Percentiles rank a stretch among this genome's conserved stretches.
Conservation (phyloP, 1,140 invertebrate species). For the Chlorops oryzae region DNA sequence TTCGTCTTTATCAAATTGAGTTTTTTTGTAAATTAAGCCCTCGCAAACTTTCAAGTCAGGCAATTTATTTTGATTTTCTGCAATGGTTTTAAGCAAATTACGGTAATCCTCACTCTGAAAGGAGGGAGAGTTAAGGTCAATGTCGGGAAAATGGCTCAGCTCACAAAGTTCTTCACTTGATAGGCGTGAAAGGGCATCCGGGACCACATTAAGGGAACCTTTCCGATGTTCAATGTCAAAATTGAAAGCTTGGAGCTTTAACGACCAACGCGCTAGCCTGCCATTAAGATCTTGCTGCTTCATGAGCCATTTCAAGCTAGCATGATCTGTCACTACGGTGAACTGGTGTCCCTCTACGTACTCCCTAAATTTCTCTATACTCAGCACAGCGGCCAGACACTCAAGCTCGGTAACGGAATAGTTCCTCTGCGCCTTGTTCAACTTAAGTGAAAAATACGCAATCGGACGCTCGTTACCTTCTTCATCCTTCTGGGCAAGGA, state of each 20-base stretch:
- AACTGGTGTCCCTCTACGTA: conserved; percentile 47
- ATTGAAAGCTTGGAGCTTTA: conserved; percentile 25
- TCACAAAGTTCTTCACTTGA: neutral
- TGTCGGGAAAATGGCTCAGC: neutral
- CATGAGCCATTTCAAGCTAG: conserved; percentile 24
- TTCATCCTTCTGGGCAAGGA: conserved; percentile 28
- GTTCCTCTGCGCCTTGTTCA: conserved; percentile 34
- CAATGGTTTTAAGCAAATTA: neutral
- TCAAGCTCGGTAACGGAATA: conserved; percentile 48
- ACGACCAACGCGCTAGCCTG: conserved; percentile 28
- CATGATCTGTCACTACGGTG: conserved; percentile 34
- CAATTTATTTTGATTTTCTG: neutral
- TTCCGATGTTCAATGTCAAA: conserved; percentile 31
- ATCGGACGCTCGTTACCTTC: conserved; percentile 22
- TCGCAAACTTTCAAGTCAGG: conserved; percentile 1
- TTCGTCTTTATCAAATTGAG: neutral
- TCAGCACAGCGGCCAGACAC: conserved; percentile 45
- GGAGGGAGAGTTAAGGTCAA: neutral
- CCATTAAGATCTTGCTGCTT: conserved; percentile 41
- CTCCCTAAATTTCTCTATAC: conserved; percentile 39
- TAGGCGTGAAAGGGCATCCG: neutral
- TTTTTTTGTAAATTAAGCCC: neutral
- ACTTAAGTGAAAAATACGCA: conserved; percentile 33
- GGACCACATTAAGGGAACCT: conserved; percentile 24
- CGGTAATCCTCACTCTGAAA: neutral